Conservation (phyloP, 2,888 invertebrate genomes). For the Erannis defoliaria region DNA sequence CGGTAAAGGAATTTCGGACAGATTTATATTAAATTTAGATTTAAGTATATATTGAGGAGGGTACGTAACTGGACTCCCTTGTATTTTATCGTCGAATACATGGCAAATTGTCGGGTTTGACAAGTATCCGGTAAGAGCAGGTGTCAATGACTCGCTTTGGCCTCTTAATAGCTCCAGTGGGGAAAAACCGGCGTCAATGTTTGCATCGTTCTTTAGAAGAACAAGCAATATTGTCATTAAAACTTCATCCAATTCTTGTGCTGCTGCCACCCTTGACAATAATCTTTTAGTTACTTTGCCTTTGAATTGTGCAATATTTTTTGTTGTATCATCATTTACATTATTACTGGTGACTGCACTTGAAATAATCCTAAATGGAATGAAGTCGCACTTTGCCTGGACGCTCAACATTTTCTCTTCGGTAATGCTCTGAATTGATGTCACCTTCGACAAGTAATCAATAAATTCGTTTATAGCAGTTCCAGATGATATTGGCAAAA, state of each 20-base stretch:
- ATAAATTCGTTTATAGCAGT: slow-evolving; percentile 72
- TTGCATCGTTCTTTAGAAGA: slow-evolving; percentile 59
- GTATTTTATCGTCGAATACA: slow-evolving; percentile 59
- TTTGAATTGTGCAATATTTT: slow-evolving; percentile 51
- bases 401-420: slow-evolving; percentile 47
- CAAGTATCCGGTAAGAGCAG: slow-evolving; percentile 63
- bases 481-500: slow-evolving; percentile 74
- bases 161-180: slow-evolving; percentile 68
- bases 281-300: slow-evolving; percentile 62
- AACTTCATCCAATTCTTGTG: slow-evolving; percentile 74
- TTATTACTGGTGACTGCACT: slow-evolving; percentile 51
- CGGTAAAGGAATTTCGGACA: slow-evolving; percentile 74
- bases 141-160: slow-evolving; percentile 68
- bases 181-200: slow-evolving; percentile 57
- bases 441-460: slow-evolving; percentile 33
- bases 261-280: slow-evolving; percentile 65
- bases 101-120: slow-evolving; percentile 64
- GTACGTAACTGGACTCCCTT: slow-evolving; percentile 63
- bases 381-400: slow-evolving; percentile 67
- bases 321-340: slow-evolving; percentile 30
- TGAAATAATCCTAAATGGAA: slow-evolving; percentile 68
- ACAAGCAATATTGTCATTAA: slow-evolving; percentile 69
- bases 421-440: slow-evolving; percentile 34
- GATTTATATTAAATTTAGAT: slow-evolving; percentile 76
- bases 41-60: slow-evolving; percentile 76